Base-by-base conservation (phyloP, 1,140 invertebrate species). In the Neodiprion fabricii region DNA sequence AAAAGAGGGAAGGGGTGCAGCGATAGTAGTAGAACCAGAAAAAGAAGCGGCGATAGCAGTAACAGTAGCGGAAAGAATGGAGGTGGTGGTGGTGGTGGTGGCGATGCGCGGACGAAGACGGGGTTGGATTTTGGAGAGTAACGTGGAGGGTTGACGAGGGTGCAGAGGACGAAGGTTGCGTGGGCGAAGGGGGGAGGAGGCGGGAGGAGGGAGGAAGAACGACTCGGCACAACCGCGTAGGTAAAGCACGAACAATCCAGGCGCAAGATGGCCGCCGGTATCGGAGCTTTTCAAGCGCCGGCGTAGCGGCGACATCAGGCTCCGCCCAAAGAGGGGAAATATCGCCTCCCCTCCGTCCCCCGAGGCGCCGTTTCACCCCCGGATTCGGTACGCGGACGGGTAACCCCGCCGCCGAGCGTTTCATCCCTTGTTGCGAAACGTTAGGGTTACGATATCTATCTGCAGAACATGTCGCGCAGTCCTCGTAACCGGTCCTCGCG, bases 391-490 rank as follows among this genome's bases (percentile, higher is more conserved):
- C 10, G 73, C 21, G 75, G 74, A 74, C 77, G 76, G 70, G 77
- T 65, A 14, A 23, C 67, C 23, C 17, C 17, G 69, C 70, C 70
- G 73, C 73, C 70, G 50, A 69, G 70, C 67, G 68, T 66, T 72
- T 72, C 74, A 74, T 71, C 75, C 69, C 76, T 73, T 72, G 78
- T 14, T 70, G 65, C 79, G 76, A 76, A 69, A 79, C 74, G 76
- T 77, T 72, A 70, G 76, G 79, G 81, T 81, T 40, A 40, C 28
- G 28, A 79, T 82, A 79, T 80, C 80, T 80, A 82, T 80, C 83
- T 76, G 79, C 84, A 82, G 80, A 83, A 82, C 84, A 86, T 84
- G 82, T 79, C 80, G 82, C 79, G 80, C 78, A 78, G 74, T 80
- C 80, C 72, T 71, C 28, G 77, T 71, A 76, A 74, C 75, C 74